Percentiles rank a stretch among this genome's conserved stretches.
Conservation (phyloP, 2,113 vertebrate species). For the Phyllostomus hastatus region DNA sequence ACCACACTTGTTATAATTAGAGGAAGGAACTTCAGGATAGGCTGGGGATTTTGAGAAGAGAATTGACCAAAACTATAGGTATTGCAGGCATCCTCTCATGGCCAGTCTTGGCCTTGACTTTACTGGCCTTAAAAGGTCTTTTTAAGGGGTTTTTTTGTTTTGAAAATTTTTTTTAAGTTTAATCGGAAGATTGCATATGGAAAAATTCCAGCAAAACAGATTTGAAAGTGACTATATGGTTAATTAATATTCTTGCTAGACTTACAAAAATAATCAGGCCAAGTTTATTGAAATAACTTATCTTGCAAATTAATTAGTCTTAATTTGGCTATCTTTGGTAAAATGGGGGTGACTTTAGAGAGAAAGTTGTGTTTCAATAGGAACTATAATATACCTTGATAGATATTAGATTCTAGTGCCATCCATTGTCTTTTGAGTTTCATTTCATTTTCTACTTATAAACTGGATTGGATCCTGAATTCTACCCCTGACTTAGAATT, state of each 20-base stretch:
- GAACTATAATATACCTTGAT: neutral
- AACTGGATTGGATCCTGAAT: neutral
- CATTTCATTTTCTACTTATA: neutral
- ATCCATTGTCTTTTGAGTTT: neutral
- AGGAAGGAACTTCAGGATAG: neutral
- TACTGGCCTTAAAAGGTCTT: neutral
- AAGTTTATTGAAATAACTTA: neutral
- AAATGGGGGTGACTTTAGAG: neutral
- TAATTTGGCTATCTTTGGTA: neutral
- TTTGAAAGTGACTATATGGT: neutral
- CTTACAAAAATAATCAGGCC: neutral
- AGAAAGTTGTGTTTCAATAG: neutral
- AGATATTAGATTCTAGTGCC: neutral
- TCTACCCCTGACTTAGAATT: neutral
- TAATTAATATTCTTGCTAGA: neutral
- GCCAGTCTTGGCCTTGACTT: neutral
- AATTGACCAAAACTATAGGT: neutral
- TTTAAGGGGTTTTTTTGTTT: neutral
- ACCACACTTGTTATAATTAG: neutral
- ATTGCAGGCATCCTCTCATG: neutral
- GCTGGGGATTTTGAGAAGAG: neutral
- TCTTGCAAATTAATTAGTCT: neutral
- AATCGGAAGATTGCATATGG: neutral
- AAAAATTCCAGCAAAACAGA: neutral
- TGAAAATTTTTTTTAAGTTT: neutral